A percentile compares a stretch with the other conserved stretches of the same genome.
Conservation (phyloP, 1,140 invertebrate species). For the Zaprionus taronus region DNA sequence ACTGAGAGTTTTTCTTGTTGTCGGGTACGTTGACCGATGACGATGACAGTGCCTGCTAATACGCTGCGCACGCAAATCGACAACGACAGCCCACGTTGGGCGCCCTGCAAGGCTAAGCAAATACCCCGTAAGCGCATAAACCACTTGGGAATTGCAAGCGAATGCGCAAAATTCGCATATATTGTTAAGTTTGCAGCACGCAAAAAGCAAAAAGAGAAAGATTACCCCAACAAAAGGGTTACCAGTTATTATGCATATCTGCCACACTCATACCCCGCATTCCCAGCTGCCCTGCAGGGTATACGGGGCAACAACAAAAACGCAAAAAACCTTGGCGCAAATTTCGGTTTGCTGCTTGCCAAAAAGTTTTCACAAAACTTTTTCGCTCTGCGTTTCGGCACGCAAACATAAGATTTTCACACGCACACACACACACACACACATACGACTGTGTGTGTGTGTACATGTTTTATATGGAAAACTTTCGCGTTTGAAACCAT, state of each 20-base stretch:
- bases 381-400: constrained; percentile 44
- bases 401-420: constrained; percentile 52
- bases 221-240: background rate
- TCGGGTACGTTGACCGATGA: constrained; percentile 34
- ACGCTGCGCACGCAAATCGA: constrained; percentile 42
- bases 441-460: background rate
- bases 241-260: background rate
- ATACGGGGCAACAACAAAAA: background rate
- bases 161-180: constrained; percentile 2
- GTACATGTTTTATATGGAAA: constrained; percentile 31
- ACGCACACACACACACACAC: constrained; percentile 42
- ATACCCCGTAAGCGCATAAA: constrained; percentile 25
- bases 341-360: constrained; percentile 32
- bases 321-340: constrained; percentile 20
- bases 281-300: constrained; percentile 4
- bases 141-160: constrained; percentile 16
- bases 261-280: background rate
- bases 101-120: constrained; percentile 1
- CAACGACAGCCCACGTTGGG: background rate
- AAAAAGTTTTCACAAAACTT: constrained; percentile 60
- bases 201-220: background rate
- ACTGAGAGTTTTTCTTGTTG: background rate
- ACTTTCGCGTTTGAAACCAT: constrained; percentile 66
- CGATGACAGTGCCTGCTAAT: constrained; percentile 49
- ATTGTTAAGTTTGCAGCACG: background rate